Evolutionary conservation across 2,797 vertebrate species (phyloP), one percentile per base, ranked within the genome.

Genomic region (Liparis tanakae): DNA sequence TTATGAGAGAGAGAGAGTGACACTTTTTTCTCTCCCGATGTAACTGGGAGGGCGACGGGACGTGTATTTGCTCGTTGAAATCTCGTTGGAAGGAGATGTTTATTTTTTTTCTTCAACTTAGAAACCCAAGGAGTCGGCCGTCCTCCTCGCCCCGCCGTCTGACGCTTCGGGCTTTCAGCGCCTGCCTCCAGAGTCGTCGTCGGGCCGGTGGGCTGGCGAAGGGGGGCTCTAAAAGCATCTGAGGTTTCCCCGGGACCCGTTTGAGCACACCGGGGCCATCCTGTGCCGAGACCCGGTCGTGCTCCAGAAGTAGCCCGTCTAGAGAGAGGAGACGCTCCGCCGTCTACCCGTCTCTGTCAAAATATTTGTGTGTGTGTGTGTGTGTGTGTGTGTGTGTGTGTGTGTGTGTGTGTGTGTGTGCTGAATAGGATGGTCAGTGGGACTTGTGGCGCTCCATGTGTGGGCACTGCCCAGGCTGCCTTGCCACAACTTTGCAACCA

Each of bases 281-380:
- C 83, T 91, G 85, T 85, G 37, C 79, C 61, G 76, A 79, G 53
- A 48, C 57, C 46, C 34, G 0, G 67, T 70, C 82, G 43, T 56
- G 86, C 78, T 83, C 80, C 82, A 77, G 76, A 76, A 86, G 82
- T 65, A 76, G 60, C 67, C 79, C 71, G 66, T 76, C 77, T 72
- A 79, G 76, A 89, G 76, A 80, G 84, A 81, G 80, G 86, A 88
- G 90, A 92, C 89, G 86, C 90, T 89, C 87, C 70, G 54, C 70
- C 81, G 90, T 91, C 90, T 89, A 54, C 86, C 81, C 74, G 76
- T 91, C 88, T 87, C 83, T 92, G 85, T 91, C 90, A 91, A 93
- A 94, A 94, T 93, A 94, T 94, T 93, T 93, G 86, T 30, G 30
- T 72, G 68, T 79, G 71, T 70, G 50, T 30, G 25, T 30, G 25